Evolutionary conservation across 2,113 vertebrate genomes (phyloP), one percentile per base, ranked within the genome.

Genomic region (Xenopus laevis): DNA sequence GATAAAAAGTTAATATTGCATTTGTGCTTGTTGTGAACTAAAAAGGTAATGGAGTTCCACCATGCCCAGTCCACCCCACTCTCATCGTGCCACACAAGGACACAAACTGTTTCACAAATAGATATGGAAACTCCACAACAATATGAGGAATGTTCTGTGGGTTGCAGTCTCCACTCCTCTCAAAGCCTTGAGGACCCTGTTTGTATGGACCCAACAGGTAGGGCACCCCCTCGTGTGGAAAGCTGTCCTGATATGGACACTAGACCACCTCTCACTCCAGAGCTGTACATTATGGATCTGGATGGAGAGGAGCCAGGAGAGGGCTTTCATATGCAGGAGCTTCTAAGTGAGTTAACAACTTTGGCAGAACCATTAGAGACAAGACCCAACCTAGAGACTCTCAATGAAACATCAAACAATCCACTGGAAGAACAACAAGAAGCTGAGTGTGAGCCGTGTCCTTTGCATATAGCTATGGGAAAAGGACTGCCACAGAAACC

Each of bases 331-430:
- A 81, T 96, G 18, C 91, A 90, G 64, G 88, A 81, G 0, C 86
- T 98, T 16, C 85, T 94, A 23, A 79, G 77, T 11, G 90, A 85
- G 63, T 86, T 98, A 0, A 85, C 94, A 53, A 74, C 88, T 20
- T 86, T 92, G 40, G 75, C 83, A 7, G 45, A 13, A 13, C 18
- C 21, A 5, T 1, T 10, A n/a, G 13, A 27, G 10, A 0, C 17
- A 11, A 6, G 7, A 13, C 4, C 16, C 8, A 20, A 11, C 27
- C 46, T 18, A 66, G 17, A 10, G 1, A 46, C 15, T 16, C 52
- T 5, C 15, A n/a, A 0, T 11, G 45, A 0, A 16, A 21, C 21
- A 50, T 9, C 47, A 50, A 13, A 50, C 47, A 12, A 2, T 50
- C 47, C 10, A 47, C 13, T 47, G 46, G 46, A 47, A 23, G 27